phyloP scores from a whole-genome alignment of 2,797 vertebrate genomes.

The Borostomias antarcticus region DNA sequence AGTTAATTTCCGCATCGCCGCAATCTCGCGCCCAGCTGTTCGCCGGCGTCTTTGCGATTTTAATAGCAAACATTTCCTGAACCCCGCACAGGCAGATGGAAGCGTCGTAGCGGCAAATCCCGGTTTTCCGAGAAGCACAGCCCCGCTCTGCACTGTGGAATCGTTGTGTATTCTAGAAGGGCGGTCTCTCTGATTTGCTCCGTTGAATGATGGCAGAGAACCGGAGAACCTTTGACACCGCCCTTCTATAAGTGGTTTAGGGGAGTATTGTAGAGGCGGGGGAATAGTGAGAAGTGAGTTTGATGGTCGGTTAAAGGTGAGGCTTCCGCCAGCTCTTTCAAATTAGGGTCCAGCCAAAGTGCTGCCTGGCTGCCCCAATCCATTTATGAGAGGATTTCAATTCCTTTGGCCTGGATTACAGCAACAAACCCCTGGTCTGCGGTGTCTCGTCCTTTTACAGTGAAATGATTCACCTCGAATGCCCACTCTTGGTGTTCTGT shows the following conservation, averaged over 20 bases:
- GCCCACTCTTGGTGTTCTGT: no score
- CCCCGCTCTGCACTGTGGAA: no score
- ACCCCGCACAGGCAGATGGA: no score
- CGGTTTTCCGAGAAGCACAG: no score
- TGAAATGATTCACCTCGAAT: no score
- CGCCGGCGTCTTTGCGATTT: slow-evolving; percentile 34
- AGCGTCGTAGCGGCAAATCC: no score
- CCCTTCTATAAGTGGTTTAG: neutral
- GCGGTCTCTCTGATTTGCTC: neutral
- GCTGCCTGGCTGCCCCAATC: neutral
- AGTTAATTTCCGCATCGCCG: slow-evolving; percentile 51
- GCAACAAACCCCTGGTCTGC: neutral
- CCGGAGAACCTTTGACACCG: slow-evolving; percentile 8
- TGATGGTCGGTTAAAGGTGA: slow-evolving; percentile 25
- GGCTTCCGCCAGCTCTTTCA: neutral
- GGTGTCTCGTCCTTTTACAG: no score
- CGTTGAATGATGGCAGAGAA: slow-evolving; percentile 15
- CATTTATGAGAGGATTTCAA: slow-evolving; percentile 6
- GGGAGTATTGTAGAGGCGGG: slow-evolving; percentile 6
- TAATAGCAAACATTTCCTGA: slow-evolving; percentile 45
- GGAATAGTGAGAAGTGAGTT: slow-evolving; percentile 12
- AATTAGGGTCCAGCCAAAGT: neutral
- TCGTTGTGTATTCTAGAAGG: neutral
- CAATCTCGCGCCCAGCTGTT: slow-evolving; percentile 60
- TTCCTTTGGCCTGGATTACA: neutral